Base-by-base conservation (phyloP, 1,140 invertebrate genomes). In the Camponotus pennsylvanicus region DNA sequence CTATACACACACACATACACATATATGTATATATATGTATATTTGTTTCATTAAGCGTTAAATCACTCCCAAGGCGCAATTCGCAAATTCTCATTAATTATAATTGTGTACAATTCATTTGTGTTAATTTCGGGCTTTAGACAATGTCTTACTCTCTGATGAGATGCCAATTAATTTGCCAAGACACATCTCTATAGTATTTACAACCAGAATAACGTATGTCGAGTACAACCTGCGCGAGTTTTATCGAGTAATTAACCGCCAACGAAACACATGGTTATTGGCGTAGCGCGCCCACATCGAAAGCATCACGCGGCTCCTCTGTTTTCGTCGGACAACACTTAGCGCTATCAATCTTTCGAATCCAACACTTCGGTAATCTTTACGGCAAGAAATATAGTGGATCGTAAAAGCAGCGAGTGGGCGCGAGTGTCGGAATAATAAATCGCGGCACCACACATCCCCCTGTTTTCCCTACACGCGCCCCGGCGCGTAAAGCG, bases 331-430 rank as follows among this genome's bases (percentile, higher is more conserved):
- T 57, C 49, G 64, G 73, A 80, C 52, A 61, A 63, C 69, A 66
- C 76, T 67, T 71, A 63, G 78, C 66, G 15, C 52, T 61, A 83
- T 78, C 49, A 89, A 78, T 70, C 49, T 59, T 59, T 79, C 40
- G 76, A 5, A 59, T 57, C 69, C 59, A 77, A 37, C 76, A 70
- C 83, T 64, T 52, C 9, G 77, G 70, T 87, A 89, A 89, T 87
- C 85, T 57, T 57, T 40, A 37, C 52, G 42, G 71, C 73, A 78
- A 89, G 89, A 90, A 88, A 89, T 88, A 87, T 88, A 70, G 42
- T 37, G 52, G 59, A 21, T 76, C 66, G 82, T 84, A 61, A 90
- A 88, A 82, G 71, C 76, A 49, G 66, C 61, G 77, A 66, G 49
- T 52, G 49, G 15, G 57, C 76, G 71, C 76, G 73, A 67, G 27